These are phyloP conservation scores for Amphimedon queenslandica DNA, from an alignment of 37 sponge, comb jelly and placozoan genomes.

Conservation along the genomic window DNA sequence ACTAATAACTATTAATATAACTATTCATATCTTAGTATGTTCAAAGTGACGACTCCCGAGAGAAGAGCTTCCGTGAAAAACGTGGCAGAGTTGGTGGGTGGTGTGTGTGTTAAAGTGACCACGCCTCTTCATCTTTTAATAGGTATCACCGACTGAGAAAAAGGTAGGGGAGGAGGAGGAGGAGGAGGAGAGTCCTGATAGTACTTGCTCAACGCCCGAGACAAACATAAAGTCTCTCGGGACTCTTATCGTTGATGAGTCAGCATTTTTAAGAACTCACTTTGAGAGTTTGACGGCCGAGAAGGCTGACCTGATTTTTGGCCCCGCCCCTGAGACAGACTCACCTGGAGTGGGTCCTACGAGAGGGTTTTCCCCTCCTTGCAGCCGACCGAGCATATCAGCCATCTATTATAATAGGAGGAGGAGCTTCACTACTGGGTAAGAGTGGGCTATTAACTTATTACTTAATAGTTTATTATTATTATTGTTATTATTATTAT, in stretches of 20 bases:
- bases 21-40: slow-evolving; percentile 10
- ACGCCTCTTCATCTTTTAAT: not conserved
- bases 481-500: too few relatives aligned
- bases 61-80: slow-evolving; percentile 6
- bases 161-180: too few relatives aligned
- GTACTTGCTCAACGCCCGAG: not conserved
- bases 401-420: slow-evolving; percentile 24
- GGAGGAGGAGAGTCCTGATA: not conserved
- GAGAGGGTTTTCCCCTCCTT: not conserved
- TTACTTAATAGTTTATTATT: too few relatives aligned
- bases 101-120: not conserved
- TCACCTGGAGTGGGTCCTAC: too few relatives aligned
- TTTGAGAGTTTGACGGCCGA: slow-evolving; percentile 49
- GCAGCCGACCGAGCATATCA: slow-evolving; percentile 51
- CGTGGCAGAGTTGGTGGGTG: too few relatives aligned
- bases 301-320: not conserved
- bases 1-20: too few relatives aligned
- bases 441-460: too few relatives aligned
- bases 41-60: slow-evolving; percentile 48
- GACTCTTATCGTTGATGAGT: slow-evolving; percentile 1
- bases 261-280: slow-evolving; percentile 34
- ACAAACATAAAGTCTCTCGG: not conserved
- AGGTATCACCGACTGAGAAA: too few relatives aligned
- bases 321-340: not conserved
- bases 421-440: too few relatives aligned